phyloP scores from a whole-genome alignment of 2,888 invertebrate genomes.

The Stenurella melanura region DNA sequence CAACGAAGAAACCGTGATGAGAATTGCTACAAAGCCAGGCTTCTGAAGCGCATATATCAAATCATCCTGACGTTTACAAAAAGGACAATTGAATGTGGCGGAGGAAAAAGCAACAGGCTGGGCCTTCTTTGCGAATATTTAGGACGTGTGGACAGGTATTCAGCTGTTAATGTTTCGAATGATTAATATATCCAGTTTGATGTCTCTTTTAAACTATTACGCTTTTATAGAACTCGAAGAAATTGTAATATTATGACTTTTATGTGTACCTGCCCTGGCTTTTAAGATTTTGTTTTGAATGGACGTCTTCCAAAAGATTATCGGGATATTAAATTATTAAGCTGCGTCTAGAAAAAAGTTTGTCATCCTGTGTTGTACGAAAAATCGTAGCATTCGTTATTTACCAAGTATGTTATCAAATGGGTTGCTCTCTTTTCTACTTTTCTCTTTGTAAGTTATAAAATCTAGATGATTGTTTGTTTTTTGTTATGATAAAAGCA shows the following conservation, averaged over 20 bases:
- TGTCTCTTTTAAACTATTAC: slow-evolving; percentile 50
- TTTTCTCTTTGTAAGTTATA: too few relatives aligned
- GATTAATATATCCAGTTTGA: slow-evolving; percentile 57
- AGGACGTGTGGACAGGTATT: slow-evolving; percentile 64
- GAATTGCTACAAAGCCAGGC: slow-evolving; percentile 48
- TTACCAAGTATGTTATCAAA: too few relatives aligned
- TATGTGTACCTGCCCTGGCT: slow-evolving; percentile 34
- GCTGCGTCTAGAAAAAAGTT: neutral
- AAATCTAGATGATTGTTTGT: too few relatives aligned
- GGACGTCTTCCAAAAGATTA: slow-evolving; percentile 13
- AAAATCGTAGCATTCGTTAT: too few relatives aligned
- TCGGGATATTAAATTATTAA: neutral
- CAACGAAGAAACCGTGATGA: slow-evolving; percentile 50
- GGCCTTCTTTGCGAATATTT: slow-evolving; percentile 62
- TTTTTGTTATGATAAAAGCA: too few relatives aligned
- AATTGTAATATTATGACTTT: slow-evolving; percentile 52
- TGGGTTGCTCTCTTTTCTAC: too few relatives aligned
- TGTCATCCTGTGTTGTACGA: neutral
- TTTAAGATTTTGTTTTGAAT: slow-evolving; percentile 28
- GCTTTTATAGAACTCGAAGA: slow-evolving; percentile 45
- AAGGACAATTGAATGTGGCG: slow-evolving; percentile 58
- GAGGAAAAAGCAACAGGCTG: slow-evolving; percentile 57
- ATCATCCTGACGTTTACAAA: slow-evolving; percentile 47
- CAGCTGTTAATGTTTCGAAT: slow-evolving; percentile 56
- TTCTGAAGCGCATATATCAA: slow-evolving; percentile 55